Base-by-base conservation (phyloP, 92 coral and sea anemone genomes). In the Epizoanthus scotinus region DNA sequence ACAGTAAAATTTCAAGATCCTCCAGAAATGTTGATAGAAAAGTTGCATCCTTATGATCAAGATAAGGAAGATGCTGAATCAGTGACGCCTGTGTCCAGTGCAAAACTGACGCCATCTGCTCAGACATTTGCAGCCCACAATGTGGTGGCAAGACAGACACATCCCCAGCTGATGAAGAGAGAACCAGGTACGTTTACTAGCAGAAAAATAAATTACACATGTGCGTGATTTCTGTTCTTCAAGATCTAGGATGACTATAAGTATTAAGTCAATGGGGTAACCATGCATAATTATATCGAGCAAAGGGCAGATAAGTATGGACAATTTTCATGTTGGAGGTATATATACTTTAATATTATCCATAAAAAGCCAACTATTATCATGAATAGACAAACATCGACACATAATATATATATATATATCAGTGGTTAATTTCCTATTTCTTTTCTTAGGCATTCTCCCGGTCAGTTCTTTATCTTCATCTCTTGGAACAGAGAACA, bases 1-100 rank as follows among this genome's bases (percentile, higher is more conserved):
- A 75, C 81, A 12, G 81, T 75, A 31, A 75, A 59, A 75, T 75
- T 75, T 75, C 81, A 75, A 38, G 81, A 58, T 34, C 81, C 81
- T 9, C 81, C 81, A 31, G 81, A 75, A 75, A 75, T 38, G 21
- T 12, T 49, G 5, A 50, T 59, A 34, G 68, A 75, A 75, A 75
- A 59, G 25, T 58, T 60, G 66, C 68, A 40, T 40, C 40, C 81
- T 9, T 59, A 58, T 59, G 81, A 75, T 19, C 19, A 31, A 15
- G 68, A 36, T n/a, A 58, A 75, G 42, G 67, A 75, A 3, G 81
- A 57, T 12, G 24, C 28, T 2, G 81, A 75, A 21, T 2, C 38
- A 26, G 3, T 34, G 20, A 34, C 49, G 4, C 54, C 81, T 29
- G 65, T 73, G 25, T 73, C 65, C 21, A 38, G 26, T 12, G 68